Percentiles rank a stretch among this genome's conserved stretches.
Evolutionary conservation across 2,797 vertebrate species (phyloP).

Genomic region (Mycteria americana): DNA sequence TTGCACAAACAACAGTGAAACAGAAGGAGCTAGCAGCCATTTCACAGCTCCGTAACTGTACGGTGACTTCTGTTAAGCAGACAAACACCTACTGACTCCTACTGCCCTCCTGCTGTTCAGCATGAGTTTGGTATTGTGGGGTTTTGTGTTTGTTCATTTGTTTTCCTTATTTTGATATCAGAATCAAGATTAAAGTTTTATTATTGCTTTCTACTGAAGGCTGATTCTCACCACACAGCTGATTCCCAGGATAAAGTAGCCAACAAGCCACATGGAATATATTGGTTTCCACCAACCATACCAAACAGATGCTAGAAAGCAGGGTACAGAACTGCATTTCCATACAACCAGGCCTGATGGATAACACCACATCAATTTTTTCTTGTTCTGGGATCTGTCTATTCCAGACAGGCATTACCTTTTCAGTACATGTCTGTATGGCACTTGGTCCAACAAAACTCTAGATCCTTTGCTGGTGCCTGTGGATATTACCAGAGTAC

Average conservation of each 20-base stretch:
- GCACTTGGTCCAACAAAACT: not conserved
- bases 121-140: not conserved
- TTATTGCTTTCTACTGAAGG: not conserved
- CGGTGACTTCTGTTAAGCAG: not conserved
- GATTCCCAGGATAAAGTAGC: not conserved
- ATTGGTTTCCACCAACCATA: not conserved
- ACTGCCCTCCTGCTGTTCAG: not conserved
- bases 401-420: not conserved
- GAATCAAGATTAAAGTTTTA: not conserved
- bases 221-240: not conserved
- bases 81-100: not conserved
- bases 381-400: not conserved
- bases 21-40: slow-evolving; percentile 21
- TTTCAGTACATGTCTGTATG: not conserved
- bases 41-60: slow-evolving; percentile 16
- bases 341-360: not conserved
- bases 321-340: not conserved
- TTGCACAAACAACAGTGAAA: slow-evolving; percentile 26
- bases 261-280: not conserved
- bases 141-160: not conserved
- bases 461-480: not conserved
- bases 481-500: not conserved
- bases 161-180: slow-evolving; percentile 11
- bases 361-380: not conserved
- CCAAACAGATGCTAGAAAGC: not conserved